Conservation (phyloP, 2,888 invertebrate species). For the Agriopis leucophaearia region DNA sequence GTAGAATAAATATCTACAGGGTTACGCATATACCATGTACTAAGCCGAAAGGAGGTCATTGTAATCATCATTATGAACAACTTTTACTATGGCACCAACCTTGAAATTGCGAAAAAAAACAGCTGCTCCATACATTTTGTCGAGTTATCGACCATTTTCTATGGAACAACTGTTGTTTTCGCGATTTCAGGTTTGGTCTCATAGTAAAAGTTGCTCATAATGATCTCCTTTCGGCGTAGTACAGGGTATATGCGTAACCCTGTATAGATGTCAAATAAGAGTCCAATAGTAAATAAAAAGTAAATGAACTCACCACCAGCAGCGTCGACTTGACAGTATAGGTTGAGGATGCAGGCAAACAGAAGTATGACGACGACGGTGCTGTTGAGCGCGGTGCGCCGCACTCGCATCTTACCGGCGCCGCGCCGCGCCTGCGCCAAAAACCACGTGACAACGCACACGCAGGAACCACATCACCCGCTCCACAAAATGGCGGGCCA, state of each 20-base stretch:
- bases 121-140: too few relatives aligned
- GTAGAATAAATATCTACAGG: background rate
- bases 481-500: constrained; percentile 50
- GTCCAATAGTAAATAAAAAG: constrained; percentile 50
- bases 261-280: constrained; percentile 58
- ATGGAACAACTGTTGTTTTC: too few relatives aligned
- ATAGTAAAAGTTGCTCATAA: too few relatives aligned
- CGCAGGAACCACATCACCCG: constrained; percentile 71
- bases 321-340: constrained; percentile 78
- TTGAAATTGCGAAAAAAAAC: too few relatives aligned
- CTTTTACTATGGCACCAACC: too few relatives aligned
- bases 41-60: too few relatives aligned
- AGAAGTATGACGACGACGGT: constrained; percentile 80
- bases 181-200: too few relatives aligned
- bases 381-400: constrained; percentile 79
- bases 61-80: too few relatives aligned
- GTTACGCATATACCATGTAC: too few relatives aligned
- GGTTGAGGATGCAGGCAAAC: constrained; percentile 79
- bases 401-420: constrained; percentile 86
- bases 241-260: too few relatives aligned
- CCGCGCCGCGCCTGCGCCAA: constrained; percentile 84
- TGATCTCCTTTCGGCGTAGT: too few relatives aligned
- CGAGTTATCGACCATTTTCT: too few relatives aligned
- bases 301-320: constrained; percentile 74
- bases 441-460: constrained; percentile 75